Evolutionary conservation across 2,888 invertebrate genomes (phyloP).

Genomic region (Anorthoa munda): DNA sequence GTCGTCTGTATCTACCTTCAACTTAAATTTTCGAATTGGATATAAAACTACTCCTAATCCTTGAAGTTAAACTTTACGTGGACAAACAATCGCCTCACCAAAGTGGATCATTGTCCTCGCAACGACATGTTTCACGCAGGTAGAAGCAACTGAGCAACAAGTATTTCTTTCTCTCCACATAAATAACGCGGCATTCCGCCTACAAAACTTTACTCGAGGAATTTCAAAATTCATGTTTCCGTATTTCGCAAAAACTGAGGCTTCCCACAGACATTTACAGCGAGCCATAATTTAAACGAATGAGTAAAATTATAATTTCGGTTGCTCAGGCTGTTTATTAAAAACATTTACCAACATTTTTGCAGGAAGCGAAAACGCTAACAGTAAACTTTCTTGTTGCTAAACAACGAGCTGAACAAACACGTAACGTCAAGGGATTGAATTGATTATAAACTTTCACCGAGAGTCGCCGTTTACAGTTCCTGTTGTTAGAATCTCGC

Average conservation of each 20-base stretch:
- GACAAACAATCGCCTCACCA: constrained; percentile 4
- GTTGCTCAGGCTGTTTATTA: constrained; percentile 71
- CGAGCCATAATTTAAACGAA: constrained; percentile 63
- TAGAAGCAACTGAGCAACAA: constrained; percentile 42
- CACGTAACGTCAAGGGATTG: constrained; percentile 75
- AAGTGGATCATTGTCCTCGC: constrained; percentile 4
- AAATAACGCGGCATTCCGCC: constrained; percentile 27
- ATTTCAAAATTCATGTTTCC: constrained; percentile 57
- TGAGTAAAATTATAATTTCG: constrained; percentile 70
- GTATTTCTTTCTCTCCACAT: constrained; percentile 46
- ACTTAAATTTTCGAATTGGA: background rate
- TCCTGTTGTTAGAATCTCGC: constrained; percentile 47
- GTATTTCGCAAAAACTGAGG: constrained; percentile 48
- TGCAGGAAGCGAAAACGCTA: constrained; percentile 48
- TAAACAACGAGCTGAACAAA: constrained; percentile 75
- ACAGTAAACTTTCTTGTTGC: constrained; percentile 75
- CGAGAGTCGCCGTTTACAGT: constrained; percentile 55
- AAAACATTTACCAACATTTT: constrained; percentile 69
- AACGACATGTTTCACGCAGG: constrained; percentile 24
- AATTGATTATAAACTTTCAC: constrained; percentile 83
- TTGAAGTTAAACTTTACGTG: constrained; percentile 7
- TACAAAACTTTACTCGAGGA: constrained; percentile 20
- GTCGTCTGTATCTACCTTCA: background rate
- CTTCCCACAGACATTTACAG: constrained; percentile 54
- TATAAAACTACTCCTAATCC: constrained; percentile 13